Evolutionary conservation across 1,140 invertebrate species (phyloP), one percentile per base, ranked within the genome.

Genomic region (Magallana ariakensis): DNA sequence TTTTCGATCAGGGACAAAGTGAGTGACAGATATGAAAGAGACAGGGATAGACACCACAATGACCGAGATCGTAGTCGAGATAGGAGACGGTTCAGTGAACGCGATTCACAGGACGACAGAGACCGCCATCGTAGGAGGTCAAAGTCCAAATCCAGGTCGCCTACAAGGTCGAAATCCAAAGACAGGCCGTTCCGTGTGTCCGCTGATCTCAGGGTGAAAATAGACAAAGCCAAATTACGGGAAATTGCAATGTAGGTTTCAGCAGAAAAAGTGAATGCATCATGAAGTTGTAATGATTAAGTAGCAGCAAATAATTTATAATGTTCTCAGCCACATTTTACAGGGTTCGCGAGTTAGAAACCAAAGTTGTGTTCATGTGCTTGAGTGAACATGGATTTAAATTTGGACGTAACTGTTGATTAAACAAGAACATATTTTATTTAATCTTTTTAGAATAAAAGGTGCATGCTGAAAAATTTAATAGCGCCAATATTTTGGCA

Each of bases 221-320:
- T 98, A 93, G 98, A 99, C 93, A 99, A 99, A 93, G 97, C 97
- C 75, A 97, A 98, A 92, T 94, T 99, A 1, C 95, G 99, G 58
- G 97, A 99, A 96, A 98, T 99, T 88, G 98, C 98, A 0, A 92
- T 94, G 93, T 94, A 89, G 92, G 93, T 92, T 19, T 55, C 80
- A 56, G 8, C 62, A 16, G 22, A 26, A 15, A 62, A 55, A 46
- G 13, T 19, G 54, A 46, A 0, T 33, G 33, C 33, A 33, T 33
- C 33, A 46, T 46, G 33, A 46, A 46, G 33, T 46, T 46, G 1
- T 46, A 46, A 4, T 46, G 33, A 46, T 46, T 46, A 46, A 0
- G 33, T 46, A 46, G 33, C 1, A 4, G 33, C 33, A 46, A 46
- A 4, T 46, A 46, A 46, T 46, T 46, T 46, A 46, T 46, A 46